Conservation (phyloP, 2,888 invertebrate genomes). For the Eutolmus rufibarbis region DNA sequence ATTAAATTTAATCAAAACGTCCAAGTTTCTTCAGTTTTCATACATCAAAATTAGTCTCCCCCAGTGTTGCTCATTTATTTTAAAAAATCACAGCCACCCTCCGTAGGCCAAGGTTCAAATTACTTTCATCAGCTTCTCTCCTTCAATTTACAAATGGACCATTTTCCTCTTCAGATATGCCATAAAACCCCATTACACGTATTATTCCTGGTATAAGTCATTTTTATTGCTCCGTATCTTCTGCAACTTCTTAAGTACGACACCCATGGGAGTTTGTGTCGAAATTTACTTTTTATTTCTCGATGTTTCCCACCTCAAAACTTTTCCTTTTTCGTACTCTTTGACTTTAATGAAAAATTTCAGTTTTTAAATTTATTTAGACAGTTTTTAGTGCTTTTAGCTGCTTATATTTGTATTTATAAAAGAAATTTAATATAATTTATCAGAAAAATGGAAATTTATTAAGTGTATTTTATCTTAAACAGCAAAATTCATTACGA, state of each 20-base stretch:
- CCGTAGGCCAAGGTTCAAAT: background rate
- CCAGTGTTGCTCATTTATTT: background rate
- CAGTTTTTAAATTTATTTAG: background rate
- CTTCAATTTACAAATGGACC: conserved; percentile 2
- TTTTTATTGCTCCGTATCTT: conserved; percentile 18
- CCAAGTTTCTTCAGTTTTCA: background rate
- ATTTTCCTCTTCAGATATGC: conserved; percentile 1
- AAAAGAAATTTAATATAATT: too few species aligned
- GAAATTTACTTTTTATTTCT: conserved; percentile 17
- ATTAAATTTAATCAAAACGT: background rate
- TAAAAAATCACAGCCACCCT: background rate
- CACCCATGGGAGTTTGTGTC: conserved; percentile 10
- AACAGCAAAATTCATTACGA: too few species aligned
- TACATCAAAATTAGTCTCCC: background rate
- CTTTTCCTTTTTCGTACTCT: background rate
- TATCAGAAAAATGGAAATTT: too few species aligned
- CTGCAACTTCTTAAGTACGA: background rate
- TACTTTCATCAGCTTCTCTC: background rate
- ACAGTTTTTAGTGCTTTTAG: background rate
- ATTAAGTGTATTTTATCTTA: too few species aligned
- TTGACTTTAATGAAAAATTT: background rate
- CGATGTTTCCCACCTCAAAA: background rate
- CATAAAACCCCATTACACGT: conserved; percentile 13
- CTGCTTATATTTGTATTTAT: too few species aligned
- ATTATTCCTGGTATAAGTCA: conserved; percentile 13